These are phyloP conservation scores for Tetramorium simillimum DNA, from an alignment of 1,140 invertebrate genomes.

Conservation along the genomic window DNA sequence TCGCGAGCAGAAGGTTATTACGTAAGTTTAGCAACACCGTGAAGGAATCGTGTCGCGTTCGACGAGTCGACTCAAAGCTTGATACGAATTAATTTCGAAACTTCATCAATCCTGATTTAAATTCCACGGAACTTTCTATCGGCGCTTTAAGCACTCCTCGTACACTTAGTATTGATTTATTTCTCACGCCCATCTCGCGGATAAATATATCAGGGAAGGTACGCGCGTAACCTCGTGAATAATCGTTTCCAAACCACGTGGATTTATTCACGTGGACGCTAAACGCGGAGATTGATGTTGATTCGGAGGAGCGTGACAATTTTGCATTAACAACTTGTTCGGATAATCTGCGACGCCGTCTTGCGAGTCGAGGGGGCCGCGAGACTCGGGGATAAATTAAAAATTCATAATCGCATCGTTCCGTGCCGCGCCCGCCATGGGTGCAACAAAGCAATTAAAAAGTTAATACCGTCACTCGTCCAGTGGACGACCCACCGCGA, in stretches of 20 bases:
- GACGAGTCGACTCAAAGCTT: constrained; percentile 72
- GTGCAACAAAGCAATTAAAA: constrained; percentile 66
- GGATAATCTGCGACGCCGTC: background rate
- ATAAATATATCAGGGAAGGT: background rate
- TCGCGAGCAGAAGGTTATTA: constrained; percentile 69
- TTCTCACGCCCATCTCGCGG: background rate
- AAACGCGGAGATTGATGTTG: background rate
- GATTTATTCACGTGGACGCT: background rate
- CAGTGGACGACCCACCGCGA: constrained; percentile 36
- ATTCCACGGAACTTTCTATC: constrained; percentile 76
- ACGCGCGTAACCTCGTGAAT: background rate
- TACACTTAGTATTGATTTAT: constrained; percentile 46
- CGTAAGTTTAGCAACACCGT: constrained; percentile 65
- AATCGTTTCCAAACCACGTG: background rate
- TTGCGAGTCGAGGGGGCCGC: background rate
- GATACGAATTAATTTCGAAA: constrained; percentile 77
- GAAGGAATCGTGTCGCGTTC: constrained; percentile 73
- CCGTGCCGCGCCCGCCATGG: constrained; percentile 17
- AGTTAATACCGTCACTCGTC: constrained; percentile 65
- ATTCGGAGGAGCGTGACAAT: constrained; percentile 29
- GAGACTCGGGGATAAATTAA: constrained; percentile 31
- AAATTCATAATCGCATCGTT: constrained; percentile 50
- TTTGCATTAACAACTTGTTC: constrained; percentile 33
- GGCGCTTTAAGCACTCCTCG: constrained; percentile 36
- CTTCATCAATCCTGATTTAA: constrained; percentile 81